These are phyloP conservation scores for Pocillopora verrucosa DNA, from an alignment of 64 coral and sea anemone genomes.

Conservation along the genomic window DNA sequence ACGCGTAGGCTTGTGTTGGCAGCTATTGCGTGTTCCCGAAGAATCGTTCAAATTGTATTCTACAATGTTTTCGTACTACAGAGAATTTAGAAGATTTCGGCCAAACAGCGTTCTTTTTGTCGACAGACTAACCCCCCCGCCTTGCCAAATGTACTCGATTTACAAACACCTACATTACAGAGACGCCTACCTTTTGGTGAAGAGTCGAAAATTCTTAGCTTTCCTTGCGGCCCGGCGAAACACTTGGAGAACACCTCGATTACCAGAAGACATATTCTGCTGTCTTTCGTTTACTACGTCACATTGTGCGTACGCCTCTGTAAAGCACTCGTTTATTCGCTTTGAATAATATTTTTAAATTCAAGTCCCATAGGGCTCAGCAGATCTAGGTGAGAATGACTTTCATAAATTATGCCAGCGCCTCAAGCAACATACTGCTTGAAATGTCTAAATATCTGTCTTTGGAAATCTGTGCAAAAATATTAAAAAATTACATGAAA, in stretches of 20 bases:
- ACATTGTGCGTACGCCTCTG: neutral
- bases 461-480: neutral
- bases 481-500: neutral
- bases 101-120: neutral
- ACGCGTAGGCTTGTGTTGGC: neutral
- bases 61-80: neutral
- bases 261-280: slow-evolving; percentile 12
- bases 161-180: neutral
- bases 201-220: slow-evolving; percentile 42
- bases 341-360: slow-evolving; percentile 27
- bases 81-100: neutral
- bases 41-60: neutral
- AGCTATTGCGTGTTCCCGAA: neutral
- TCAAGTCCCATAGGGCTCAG: neutral
- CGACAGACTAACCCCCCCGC: neutral
- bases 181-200: slow-evolving; percentile 26
- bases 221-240: slow-evolving; percentile 33
- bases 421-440: neutral
- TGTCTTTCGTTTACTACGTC: neutral
- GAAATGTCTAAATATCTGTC: no score
- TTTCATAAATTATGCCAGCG: slow-evolving; percentile 25
- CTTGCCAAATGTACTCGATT: neutral
- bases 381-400: neutral
- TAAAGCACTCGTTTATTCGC: neutral
- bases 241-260: slow-evolving; percentile 21